A percentile compares a stretch with the other conserved stretches of the same genome.
These are phyloP conservation scores for Tinea semifulvella DNA, from an alignment of 2,888 invertebrate species.

Conservation along the genomic window DNA sequence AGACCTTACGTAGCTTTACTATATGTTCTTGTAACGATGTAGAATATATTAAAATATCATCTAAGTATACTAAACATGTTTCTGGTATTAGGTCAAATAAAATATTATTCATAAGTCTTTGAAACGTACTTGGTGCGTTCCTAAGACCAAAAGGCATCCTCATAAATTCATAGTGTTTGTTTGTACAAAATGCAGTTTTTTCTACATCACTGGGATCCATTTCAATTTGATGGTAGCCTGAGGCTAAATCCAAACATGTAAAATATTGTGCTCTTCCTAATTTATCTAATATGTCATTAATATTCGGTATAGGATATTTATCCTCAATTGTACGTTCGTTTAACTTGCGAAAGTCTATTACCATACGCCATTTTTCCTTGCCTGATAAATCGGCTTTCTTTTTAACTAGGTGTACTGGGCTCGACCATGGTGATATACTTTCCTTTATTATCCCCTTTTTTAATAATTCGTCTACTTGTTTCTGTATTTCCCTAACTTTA, in stretches of 20 bases:
- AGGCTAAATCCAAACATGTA: slow-evolving; percentile 15
- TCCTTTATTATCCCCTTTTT: slow-evolving; percentile 22
- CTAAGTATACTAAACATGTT: slow-evolving; percentile 23
- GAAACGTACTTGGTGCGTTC: slow-evolving; percentile 28
- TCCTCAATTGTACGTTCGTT: slow-evolving; percentile 24
- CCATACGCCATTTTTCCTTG: slow-evolving; percentile 21
- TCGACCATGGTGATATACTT: slow-evolving; percentile 22
- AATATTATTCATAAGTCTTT: slow-evolving; percentile 27
- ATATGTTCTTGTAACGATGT: slow-evolving; percentile 21
- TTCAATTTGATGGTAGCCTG: slow-evolving; percentile 16
- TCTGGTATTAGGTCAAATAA: slow-evolving; percentile 21
- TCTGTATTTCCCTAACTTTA: slow-evolving; percentile 21
- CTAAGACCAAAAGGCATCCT: slow-evolving; percentile 25
- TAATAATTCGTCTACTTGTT: slow-evolving; percentile 21
- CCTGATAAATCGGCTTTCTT: slow-evolving; percentile 23
- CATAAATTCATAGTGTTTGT: slow-evolving; percentile 23
- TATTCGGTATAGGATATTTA: slow-evolving; percentile 24
- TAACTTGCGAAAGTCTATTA: slow-evolving; percentile 22
- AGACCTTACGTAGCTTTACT: slow-evolving; percentile 17
- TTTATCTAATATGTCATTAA: slow-evolving; percentile 23
- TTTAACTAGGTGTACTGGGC: slow-evolving; percentile 21
- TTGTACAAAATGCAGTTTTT: slow-evolving; percentile 25
- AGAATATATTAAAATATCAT: slow-evolving; percentile 24
- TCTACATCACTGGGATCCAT: slow-evolving; percentile 19
- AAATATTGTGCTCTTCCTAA: slow-evolving; percentile 20